Percentiles rank a stretch among this genome's conserved stretches.
phyloP scores from a whole-genome alignment of 2,113 vertebrate species.

The Anseranas semipalmata region DNA sequence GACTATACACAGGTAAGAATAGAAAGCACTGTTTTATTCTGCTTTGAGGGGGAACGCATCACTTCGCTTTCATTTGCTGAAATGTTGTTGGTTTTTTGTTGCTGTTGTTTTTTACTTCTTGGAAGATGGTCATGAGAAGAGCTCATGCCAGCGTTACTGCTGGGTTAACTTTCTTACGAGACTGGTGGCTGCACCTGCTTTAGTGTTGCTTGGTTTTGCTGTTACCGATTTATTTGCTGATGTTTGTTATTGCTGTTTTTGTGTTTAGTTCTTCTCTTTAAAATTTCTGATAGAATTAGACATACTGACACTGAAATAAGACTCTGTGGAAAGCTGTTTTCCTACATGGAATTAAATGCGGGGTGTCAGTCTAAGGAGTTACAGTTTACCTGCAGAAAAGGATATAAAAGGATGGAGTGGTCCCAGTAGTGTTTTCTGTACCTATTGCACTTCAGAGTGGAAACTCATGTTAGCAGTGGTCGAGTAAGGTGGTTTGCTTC shows the following conservation, averaged over 20 bases:
- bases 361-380: background rate
- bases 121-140: background rate
- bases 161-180: background rate
- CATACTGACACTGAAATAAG: background rate
- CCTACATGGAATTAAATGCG: background rate
- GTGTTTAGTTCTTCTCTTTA: background rate
- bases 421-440: background rate
- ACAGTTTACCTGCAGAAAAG: background rate
- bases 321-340: conserved; percentile 1
- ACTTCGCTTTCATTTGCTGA: background rate
- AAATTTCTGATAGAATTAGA: background rate
- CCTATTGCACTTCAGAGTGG: background rate
- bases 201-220: background rate
- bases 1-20: conserved; percentile 94
- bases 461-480: background rate
- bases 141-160: background rate
- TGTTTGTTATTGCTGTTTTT: background rate
- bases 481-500: background rate
- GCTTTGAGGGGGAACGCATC: background rate
- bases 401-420: background rate
- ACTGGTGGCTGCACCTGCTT: background rate
- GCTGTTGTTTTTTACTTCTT: background rate
- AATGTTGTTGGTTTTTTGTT: background rate
- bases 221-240: background rate
- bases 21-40: background rate